Evolutionary conservation across 2,888 invertebrate species (phyloP).

Genomic region (Ectropis crepuscularia): DNA sequence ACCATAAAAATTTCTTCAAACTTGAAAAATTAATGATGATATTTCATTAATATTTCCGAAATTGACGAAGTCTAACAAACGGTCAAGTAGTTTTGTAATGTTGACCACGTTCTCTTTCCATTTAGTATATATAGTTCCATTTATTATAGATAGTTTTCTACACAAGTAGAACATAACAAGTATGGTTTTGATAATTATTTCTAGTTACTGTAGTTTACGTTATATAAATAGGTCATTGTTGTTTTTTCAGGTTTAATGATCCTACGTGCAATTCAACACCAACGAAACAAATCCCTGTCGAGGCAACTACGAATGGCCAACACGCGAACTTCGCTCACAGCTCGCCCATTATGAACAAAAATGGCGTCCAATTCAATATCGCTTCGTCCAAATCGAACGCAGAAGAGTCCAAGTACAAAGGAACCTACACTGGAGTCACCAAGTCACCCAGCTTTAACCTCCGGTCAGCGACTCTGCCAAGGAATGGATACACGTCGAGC

Average conservation of each 20-base stretch:
- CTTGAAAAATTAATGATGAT: too few species aligned
- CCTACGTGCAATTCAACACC: constrained; percentile 82
- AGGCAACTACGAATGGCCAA: constrained; percentile 61
- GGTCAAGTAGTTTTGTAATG: too few species aligned
- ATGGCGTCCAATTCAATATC: constrained; percentile 82
- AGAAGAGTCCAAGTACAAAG: constrained; percentile 76
- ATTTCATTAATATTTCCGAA: too few species aligned
- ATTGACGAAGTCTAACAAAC: too few species aligned
- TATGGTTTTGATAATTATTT: not conserved
- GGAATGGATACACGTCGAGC: constrained; percentile 85
- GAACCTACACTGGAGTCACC: constrained; percentile 66
- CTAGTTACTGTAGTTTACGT: not conserved
- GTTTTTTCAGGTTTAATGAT: constrained; percentile 85
- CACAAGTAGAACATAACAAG: too few species aligned
- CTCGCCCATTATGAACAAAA: constrained; percentile 83
- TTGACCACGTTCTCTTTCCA: too few species aligned
- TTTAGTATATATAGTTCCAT: too few species aligned
- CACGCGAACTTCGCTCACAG: constrained; percentile 77
- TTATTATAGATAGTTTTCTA: too few species aligned
- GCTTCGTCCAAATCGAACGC: constrained; percentile 76
- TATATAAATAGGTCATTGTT: not conserved
- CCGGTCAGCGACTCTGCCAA: constrained; percentile 89
- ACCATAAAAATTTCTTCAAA: too few species aligned
- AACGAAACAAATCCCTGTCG: constrained; percentile 58
- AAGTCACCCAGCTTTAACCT: constrained; percentile 80